phyloP scores from a whole-genome alignment of 92 coral and sea anemone species.

The Umimayanthus chanpuru region DNA sequence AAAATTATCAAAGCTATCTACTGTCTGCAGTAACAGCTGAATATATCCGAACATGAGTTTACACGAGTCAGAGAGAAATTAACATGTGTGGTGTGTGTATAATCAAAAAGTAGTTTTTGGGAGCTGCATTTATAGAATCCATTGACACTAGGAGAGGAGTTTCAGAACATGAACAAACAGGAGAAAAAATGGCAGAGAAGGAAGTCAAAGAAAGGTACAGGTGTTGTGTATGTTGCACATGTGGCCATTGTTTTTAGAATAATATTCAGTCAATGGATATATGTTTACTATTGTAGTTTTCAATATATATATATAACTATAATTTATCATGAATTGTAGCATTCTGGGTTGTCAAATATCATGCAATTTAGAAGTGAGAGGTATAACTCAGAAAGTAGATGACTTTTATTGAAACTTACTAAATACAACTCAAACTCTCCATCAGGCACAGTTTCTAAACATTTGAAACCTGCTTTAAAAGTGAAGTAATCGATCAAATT shows the following conservation, averaged over 20 bases:
- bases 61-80: neutral
- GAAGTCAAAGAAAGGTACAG: constrained; percentile 16
- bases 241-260: neutral
- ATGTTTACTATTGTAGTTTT: neutral
- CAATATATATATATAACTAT: too few species aligned
- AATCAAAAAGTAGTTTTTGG: neutral
- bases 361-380: too few species aligned
- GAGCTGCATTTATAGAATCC: too few species aligned
- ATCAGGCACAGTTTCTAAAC: too few species aligned
- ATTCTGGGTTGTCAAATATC: too few species aligned
- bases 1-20: neutral
- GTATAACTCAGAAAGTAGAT: too few species aligned
- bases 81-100: neutral
- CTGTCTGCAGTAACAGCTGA: neutral
- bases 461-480: too few species aligned
- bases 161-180: constrained; percentile 18
- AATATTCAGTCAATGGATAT: neutral
- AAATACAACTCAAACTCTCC: too few species aligned
- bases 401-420: too few species aligned
- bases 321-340: too few species aligned
- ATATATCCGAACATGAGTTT: too few species aligned
- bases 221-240: neutral
- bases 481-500: too few species aligned
- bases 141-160: neutral
- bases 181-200: constrained; percentile 7